Percentiles rank a stretch among this genome's conserved stretches.
Evolutionary conservation across 2,113 vertebrate species (phyloP).

Genomic region (Barnardius zonarius): DNA sequence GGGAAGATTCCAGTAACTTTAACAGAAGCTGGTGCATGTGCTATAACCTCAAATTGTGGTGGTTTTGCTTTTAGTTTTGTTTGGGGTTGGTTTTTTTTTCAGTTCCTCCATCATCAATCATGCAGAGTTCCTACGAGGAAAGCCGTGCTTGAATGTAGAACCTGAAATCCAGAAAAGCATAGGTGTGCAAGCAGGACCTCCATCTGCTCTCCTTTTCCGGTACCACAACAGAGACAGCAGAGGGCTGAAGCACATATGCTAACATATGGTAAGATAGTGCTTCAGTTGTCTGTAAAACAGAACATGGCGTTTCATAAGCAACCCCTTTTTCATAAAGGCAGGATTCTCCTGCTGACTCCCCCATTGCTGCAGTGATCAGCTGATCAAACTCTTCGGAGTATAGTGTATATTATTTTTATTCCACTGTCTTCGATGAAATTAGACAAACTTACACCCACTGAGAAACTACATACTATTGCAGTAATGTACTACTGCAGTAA

Average conservation of each 20-base stretch:
- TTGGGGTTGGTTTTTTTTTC: not conserved
- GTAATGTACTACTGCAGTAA: not conserved
- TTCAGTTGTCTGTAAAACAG: not conserved
- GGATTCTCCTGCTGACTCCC: not conserved
- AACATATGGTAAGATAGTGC: not conserved
- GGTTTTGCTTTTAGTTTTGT: not conserved
- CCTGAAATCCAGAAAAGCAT: accelerated
- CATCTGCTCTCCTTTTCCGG: not conserved
- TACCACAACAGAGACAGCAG: accelerated
- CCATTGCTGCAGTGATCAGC: not conserved
- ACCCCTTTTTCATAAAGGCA: not conserved
- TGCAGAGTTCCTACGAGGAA: not conserved
- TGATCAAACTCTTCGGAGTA: not conserved
- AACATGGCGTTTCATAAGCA: not conserved
- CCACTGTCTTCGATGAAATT: not conserved
- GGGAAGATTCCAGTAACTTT: not conserved
- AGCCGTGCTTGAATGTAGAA: not conserved
- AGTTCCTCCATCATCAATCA: not conserved
- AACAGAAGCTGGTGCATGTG: not conserved
- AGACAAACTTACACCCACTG: not conserved
- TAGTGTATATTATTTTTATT: not conserved
- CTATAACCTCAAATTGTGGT: not conserved
- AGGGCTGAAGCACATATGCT: not conserved
- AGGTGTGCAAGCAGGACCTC: not conserved
- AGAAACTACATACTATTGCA: not conserved